Base-by-base conservation (phyloP, 2,888 invertebrate species). In the Dasypolia templi region DNA sequence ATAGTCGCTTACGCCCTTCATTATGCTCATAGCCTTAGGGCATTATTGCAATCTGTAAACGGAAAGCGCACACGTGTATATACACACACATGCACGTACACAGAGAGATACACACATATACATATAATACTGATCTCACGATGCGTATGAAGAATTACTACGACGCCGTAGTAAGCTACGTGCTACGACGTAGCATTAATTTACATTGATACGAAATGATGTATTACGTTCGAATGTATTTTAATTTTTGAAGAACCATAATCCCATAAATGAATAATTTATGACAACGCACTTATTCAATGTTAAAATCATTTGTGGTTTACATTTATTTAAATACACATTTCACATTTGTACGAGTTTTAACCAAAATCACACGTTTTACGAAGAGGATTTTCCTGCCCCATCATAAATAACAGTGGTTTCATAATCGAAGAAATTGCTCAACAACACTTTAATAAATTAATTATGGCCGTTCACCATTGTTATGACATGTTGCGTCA, bases 401-500 rank as follows among this genome's bases (percentile, higher is more conserved):
- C 14, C 29, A 22, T 72, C 56, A 55, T 49, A 75, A 68, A 63
- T 64, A 61, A 65, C 26, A 39, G n/a, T 65, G 29, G 63, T 72
- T 73, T 67, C 58, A 67, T 70, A 68, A 62, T 59, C 77, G 12
- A 77, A 72, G 49, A 46, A 79, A 77, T 74, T 71, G 42, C 44
- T 72, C 63, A 76, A 84, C 61, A 81, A 75, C 61, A 73, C 65
- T 82, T 77, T 75, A 73, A 67, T 76, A 72, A 78, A 85, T 83
- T 79, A 88, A 85, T 82, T 77, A 83, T 79, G 58, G 66, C 72
- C 71, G 75, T 72, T 67, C 69, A 63, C 74, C 65, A 84, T 86
- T 86, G 77, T 85, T 82, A 71, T 82, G 70, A 68, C 76, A 76
- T 81, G 77, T 83, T 85, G 84, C 84, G 84, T 55, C 82, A 81